Evolutionary conservation across 2,888 invertebrate species (phyloP).

Genomic region (Oscheius myriophilus): DNA sequence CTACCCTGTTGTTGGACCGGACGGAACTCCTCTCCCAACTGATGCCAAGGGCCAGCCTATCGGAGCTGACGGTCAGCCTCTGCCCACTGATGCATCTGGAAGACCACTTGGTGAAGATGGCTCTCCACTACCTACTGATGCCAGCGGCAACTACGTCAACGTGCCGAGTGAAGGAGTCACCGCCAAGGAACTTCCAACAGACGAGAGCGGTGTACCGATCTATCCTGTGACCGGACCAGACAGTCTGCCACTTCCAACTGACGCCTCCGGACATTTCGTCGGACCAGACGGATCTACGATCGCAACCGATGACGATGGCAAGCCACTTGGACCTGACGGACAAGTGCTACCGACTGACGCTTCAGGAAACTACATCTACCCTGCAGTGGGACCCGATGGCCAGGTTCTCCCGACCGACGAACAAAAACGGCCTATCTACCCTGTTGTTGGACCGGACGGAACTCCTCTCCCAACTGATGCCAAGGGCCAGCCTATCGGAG

Average conservation of each 20-base stretch:
- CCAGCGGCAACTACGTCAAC: constrained; percentile 35
- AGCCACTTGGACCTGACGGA: constrained; percentile 44
- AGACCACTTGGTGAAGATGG: constrained; percentile 33
- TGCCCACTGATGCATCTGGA: constrained; percentile 30
- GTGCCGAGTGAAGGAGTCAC: constrained; percentile 23
- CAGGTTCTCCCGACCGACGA: constrained; percentile 36
- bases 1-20: constrained; percentile 40
- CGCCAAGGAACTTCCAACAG: constrained; percentile 37
- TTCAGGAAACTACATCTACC: constrained; percentile 37
- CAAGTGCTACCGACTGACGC: constrained; percentile 42
- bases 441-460: constrained; percentile 37
- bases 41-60: constrained; percentile 36
- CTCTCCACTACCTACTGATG: constrained; percentile 33
- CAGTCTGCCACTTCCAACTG: constrained; percentile 36
- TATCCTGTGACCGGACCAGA: constrained; percentile 33
- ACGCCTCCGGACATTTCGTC: constrained; percentile 27
- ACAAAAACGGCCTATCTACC: constrained; percentile 29
- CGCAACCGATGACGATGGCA: constrained; percentile 43
- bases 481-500: constrained; percentile 38
- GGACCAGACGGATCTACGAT: constrained; percentile 25
- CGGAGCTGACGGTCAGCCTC: constrained; percentile 24
- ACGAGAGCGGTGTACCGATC: constrained; percentile 33
- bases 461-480: constrained; percentile 29
- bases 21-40: constrained; percentile 36
- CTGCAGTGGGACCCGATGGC: constrained; percentile 31